phyloP scores from a whole-genome alignment of 2,888 invertebrate species.

The Automeris io region DNA sequence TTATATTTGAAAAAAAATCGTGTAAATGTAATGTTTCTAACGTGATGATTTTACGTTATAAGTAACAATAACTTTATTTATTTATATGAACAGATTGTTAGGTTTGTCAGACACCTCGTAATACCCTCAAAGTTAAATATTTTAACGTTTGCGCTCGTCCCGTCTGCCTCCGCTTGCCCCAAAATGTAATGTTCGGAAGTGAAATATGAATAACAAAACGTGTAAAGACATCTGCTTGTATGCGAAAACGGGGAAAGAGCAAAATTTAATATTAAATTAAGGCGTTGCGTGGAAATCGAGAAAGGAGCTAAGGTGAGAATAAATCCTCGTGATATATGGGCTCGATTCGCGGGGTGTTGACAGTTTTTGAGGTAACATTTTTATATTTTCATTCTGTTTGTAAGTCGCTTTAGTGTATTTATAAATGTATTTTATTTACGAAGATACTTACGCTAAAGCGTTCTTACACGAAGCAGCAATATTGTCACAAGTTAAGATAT shows the following conservation, averaged over 20 bases:
- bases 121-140: slow-evolving; percentile 14
- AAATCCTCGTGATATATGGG: slow-evolving; percentile 72
- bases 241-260: slow-evolving; percentile 51
- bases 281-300: slow-evolving; percentile 71
- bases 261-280: slow-evolving; percentile 76
- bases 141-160: slow-evolving; percentile 15
- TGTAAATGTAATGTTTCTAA: not conserved
- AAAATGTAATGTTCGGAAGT: slow-evolving; percentile 42
- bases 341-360: slow-evolving; percentile 55
- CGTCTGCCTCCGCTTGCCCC: slow-evolving; percentile 18
- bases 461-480: slow-evolving; percentile 8
- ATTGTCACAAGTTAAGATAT: too few relatives aligned
- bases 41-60: not conserved
- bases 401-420: slow-evolving; percentile 6
- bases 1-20: not conserved
- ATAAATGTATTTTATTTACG: not conserved
- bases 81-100: slow-evolving; percentile 9
- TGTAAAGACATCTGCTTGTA: slow-evolving; percentile 61
- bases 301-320: slow-evolving; percentile 64
- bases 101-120: slow-evolving; percentile 12
- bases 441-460: not conserved
- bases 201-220: slow-evolving; percentile 70
- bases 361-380: slow-evolving; percentile 66
- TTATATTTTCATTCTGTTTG: slow-evolving; percentile 24
- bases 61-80: slow-evolving; percentile 1